Evolutionary conservation across 30 jellyfish, hydroid and myxozoan species (phyloP), one percentile per base, ranked within the genome.

Genomic region (Cassiopea andromeda): DNA sequence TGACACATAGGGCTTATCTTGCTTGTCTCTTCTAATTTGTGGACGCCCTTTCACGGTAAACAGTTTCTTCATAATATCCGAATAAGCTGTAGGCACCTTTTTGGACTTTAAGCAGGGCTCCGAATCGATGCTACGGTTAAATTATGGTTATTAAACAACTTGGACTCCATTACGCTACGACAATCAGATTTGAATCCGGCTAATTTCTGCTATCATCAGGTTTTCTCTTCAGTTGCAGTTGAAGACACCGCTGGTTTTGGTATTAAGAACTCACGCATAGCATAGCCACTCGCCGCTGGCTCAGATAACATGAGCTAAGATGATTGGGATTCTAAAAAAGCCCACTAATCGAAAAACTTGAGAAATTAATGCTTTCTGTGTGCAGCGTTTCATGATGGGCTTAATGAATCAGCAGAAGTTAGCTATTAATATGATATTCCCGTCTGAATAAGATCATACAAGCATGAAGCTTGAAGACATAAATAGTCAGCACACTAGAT

Each of bases 71-170:
- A 68, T 60, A 77, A 76, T 87, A 58, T 81, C 84, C 86, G 75
- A 43, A 45, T 68, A 87, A 87, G 87, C 90, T 86, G 90, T 70
- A 67, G 94, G 94, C 90, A 66, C 77, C 90, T 87, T 78, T 78
- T 80, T 82, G 87, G 94, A 87, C 69, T 77, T 87, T 69, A 70
- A n/a, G 61, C 85, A 69, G 77, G 43, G 78, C 83, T 15, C 70
- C 27, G 84, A 46, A 69, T 46, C 19, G 90, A 48, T 69, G 90
- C 68, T 69, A 82, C 85, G 83, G 83, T 49, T 68, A 83, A 83
- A 83, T 83, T 83, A 83, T 72, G 84, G 91, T 50, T 83, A 46
- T 44, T 69, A 70, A 83, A 83, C 91, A 73, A 82, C 84, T 83
- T 83, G 91, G 85, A 68, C 84, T 69, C 91, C 75, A 61, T 69